A percentile compares a stretch with the other conserved stretches of the same genome.
Conservation (phyloP, 1,140 invertebrate genomes). For the Trachelipus rathkii region DNA sequence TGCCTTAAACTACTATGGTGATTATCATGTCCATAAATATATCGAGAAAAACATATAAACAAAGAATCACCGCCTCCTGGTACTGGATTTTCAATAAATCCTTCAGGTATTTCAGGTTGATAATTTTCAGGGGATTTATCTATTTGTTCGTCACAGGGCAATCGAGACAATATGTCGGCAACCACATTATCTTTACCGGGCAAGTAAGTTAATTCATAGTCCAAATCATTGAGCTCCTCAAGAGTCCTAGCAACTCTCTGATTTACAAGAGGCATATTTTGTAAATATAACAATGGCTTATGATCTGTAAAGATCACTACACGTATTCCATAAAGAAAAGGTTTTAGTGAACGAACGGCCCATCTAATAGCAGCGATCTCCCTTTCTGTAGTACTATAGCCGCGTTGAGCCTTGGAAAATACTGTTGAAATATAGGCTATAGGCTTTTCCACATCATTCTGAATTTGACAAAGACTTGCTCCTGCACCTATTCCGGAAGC, state of each 20-base stretch:
- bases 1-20: too few species aligned
- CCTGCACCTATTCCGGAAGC: constrained; percentile 12
- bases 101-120: too few species aligned
- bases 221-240: neutral
- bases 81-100: too few species aligned
- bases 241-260: neutral
- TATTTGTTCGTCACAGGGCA: neutral
- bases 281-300: neutral
- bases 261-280: neutral
- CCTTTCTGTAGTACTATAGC: neutral
- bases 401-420: neutral
- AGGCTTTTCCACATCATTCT: neutral
- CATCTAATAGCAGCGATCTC: neutral
- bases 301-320: constrained; percentile 11
- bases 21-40: too few species aligned
- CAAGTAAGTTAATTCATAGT: neutral
- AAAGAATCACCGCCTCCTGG: neutral
- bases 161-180: neutral
- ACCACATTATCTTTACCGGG: neutral
- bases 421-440: constrained; percentile 4
- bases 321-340: neutral
- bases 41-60: neutral
- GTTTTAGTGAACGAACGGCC: neutral
- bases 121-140: too few species aligned
- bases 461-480: neutral